Conservation (phyloP, 2,888 invertebrate species). For the Molorchus minor region DNA sequence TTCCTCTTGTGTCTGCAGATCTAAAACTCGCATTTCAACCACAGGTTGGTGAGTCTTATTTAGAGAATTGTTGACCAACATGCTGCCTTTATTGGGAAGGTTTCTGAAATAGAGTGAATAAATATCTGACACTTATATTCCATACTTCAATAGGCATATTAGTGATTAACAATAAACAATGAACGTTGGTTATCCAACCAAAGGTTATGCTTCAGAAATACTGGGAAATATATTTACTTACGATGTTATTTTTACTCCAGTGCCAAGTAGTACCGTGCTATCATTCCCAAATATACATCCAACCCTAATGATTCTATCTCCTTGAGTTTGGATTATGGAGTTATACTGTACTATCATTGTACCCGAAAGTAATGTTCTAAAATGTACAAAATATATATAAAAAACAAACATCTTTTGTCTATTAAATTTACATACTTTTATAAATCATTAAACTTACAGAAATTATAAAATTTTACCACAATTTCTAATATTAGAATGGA, state of each 20-base stretch:
- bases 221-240: too few relatives aligned
- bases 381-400: conserved; percentile 28
- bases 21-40: conserved; percentile 69
- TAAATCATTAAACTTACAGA: too few relatives aligned
- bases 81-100: conserved; percentile 63
- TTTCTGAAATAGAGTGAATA: conserved; percentile 52
- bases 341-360: conserved; percentile 86
- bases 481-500: too few relatives aligned
- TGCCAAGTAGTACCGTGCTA: conserved; percentile 66
- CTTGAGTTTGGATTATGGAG: conserved; percentile 83
- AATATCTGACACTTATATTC: neutral
- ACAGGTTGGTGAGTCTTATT: conserved; percentile 61
- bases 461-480: too few relatives aligned
- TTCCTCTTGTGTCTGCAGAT: conserved; percentile 67
- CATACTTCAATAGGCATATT: too few relatives aligned
- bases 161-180: too few relatives aligned
- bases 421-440: neutral
- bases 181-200: too few relatives aligned
- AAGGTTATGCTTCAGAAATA: too few relatives aligned
- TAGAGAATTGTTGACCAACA: conserved; percentile 62
- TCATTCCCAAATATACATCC: conserved; percentile 75
- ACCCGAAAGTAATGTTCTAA: conserved; percentile 78
- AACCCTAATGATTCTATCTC: conserved; percentile 82
- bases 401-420: too few relatives aligned
- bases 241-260: conserved; percentile 68